These are phyloP conservation scores for Proteles cristata DNA, from an alignment of 2,113 vertebrate species.

Conservation along the genomic window DNA sequence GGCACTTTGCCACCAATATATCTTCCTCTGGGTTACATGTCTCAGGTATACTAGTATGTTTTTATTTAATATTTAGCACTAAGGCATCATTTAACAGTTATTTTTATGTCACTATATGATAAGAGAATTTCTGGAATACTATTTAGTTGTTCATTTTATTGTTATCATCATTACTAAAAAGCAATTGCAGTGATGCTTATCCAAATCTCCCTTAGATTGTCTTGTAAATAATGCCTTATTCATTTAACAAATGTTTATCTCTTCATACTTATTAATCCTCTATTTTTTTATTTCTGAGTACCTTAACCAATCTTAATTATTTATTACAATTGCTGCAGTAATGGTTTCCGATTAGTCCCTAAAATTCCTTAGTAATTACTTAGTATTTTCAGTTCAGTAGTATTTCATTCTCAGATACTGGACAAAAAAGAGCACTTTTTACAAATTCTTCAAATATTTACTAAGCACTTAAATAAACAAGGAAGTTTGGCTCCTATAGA, in stretches of 20 bases:
- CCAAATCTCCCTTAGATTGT: background rate
- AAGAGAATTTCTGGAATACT: constrained; percentile 28
- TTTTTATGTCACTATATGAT: background rate
- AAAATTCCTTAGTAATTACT: background rate
- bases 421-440: background rate
- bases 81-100: background rate
- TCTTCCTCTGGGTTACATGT: constrained; percentile 90
- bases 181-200: background rate
- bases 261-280: background rate
- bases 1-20: constrained; percentile 90
- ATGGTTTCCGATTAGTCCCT: background rate
- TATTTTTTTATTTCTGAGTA: background rate
- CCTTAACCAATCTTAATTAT: background rate
- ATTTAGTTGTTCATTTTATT: constrained; percentile 26
- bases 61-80: constrained; percentile 5
- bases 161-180: constrained; percentile 7
- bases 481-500: background rate
- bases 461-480: background rate
- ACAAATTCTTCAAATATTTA: constrained; percentile 1
- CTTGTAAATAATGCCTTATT: background rate
- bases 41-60: constrained; percentile 85
- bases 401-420: background rate
- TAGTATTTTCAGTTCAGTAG: background rate
- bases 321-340: constrained; percentile 1
- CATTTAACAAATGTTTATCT: background rate